Evolutionary conservation across 2,113 vertebrate genomes (phyloP).

Genomic region (Rhipidura dahli): DNA sequence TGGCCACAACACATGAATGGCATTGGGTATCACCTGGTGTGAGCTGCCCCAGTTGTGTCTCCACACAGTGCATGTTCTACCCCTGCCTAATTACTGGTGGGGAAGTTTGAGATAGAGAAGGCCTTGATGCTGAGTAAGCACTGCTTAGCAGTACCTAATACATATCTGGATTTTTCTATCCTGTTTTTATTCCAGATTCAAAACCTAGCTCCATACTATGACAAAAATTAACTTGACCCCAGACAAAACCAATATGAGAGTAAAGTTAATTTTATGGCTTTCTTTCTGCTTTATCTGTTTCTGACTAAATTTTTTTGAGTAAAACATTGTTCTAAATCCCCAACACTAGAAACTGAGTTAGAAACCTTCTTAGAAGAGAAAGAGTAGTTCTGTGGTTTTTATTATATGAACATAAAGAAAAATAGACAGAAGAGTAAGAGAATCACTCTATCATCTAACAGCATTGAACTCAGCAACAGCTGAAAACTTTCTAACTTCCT

Average conservation of each 20-base stretch:
- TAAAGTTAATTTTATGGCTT: background rate
- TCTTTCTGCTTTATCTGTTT: background rate
- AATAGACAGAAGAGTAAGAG: background rate
- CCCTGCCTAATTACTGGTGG: rapidly evolving
- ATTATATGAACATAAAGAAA: background rate
- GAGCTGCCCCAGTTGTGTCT: background rate
- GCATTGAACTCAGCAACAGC: background rate
- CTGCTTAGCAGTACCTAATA: background rate
- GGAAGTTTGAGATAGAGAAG: background rate
- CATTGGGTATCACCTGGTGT: background rate
- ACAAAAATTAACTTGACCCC: background rate
- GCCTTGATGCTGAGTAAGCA: background rate
- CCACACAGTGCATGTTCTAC: background rate
- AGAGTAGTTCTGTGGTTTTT: background rate
- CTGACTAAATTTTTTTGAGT: background rate
- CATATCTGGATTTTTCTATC: background rate
- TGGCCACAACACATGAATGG: background rate
- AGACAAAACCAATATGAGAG: background rate
- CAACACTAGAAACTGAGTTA: background rate
- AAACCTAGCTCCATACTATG: background rate
- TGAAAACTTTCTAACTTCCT: background rate
- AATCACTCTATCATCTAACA: background rate
- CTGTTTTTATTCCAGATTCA: background rate
- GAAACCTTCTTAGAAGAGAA: background rate
- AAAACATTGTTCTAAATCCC: background rate